Evolutionary conservation across 1,140 invertebrate species (phyloP).

Genomic region (Theocolax elegans): DNA sequence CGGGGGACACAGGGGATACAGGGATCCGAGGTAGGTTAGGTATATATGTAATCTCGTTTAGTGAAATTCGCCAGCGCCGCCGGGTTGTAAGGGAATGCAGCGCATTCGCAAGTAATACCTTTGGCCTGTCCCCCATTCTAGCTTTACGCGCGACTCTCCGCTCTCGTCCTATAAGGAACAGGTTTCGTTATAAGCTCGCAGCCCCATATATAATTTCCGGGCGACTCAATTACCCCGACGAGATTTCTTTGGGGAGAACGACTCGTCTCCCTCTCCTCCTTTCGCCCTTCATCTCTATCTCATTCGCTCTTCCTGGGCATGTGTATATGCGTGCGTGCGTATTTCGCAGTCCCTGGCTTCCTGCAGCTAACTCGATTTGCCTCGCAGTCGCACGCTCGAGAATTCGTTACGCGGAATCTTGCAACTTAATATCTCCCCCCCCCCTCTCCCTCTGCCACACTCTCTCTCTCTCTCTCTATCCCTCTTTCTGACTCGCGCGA

Average conservation of each 20-base stretch:
- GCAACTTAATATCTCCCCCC: background rate
- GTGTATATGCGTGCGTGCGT: background rate
- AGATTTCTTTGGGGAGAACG: constrained; percentile 27
- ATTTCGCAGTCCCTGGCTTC: no score
- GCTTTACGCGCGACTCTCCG: no score
- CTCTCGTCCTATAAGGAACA: background rate
- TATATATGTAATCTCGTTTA: background rate
- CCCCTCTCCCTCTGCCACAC: no score
- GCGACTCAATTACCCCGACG: constrained; percentile 24
- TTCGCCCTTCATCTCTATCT: no score
- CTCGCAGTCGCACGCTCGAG: background rate
- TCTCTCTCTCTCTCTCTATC: no score
- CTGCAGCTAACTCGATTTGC: constrained; percentile 1
- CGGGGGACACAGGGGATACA: no score
- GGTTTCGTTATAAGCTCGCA: constrained; percentile 10
- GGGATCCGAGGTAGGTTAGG: no score
- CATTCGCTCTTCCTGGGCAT: background rate
- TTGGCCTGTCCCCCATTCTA: background rate
- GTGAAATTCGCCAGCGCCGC: background rate
- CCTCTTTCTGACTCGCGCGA: no score
- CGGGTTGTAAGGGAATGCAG: constrained; percentile 1
- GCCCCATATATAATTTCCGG: constrained; percentile 31
- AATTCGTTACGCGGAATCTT: background rate
- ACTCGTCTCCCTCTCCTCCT: no score
- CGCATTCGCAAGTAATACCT: background rate